These are phyloP conservation scores for Muraenolepis orangiensis DNA, from an alignment of 2,797 vertebrate species.

Conservation along the genomic window DNA sequence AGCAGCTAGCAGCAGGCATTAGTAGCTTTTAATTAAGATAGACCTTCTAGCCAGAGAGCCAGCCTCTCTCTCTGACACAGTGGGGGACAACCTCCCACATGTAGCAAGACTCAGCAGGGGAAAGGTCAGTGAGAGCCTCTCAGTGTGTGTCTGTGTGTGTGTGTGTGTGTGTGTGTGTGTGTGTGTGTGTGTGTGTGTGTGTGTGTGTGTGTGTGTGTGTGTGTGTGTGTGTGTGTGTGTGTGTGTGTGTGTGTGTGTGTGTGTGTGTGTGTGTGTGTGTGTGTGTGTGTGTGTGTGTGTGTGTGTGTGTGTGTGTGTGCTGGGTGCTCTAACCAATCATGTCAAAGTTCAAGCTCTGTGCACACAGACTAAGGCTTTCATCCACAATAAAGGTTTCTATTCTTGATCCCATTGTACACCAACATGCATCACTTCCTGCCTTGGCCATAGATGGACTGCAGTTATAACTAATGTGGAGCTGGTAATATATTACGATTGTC, in stretches of 20 bases:
- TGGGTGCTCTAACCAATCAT: neutral
- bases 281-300: constrained; percentile 1
- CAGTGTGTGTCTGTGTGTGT: neutral
- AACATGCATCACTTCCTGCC: neutral
- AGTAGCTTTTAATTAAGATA: constrained; percentile 64
- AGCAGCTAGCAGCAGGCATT: constrained; percentile 44
- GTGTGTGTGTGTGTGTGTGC: neutral
- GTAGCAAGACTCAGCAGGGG: constrained; percentile 27
- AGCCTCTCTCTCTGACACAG: constrained; percentile 11
- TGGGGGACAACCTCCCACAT: constrained; percentile 31
- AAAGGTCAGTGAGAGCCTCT: constrained; percentile 42
- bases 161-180: neutral
- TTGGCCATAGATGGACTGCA: neutral
- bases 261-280: neutral
- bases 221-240: constrained; percentile 8
- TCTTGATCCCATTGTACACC: neutral
- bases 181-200: neutral
- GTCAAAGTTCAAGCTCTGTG: neutral
- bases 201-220: constrained; percentile 1
- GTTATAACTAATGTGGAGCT: neutral
- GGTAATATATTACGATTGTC: neutral
- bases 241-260: too few relatives aligned
- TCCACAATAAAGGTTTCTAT: neutral
- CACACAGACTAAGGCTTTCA: neutral
- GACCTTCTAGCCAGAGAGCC: constrained; percentile 19